Evolutionary conservation across 2,888 invertebrate genomes (phyloP).

Genomic region (Xanthorhoe designata): DNA sequence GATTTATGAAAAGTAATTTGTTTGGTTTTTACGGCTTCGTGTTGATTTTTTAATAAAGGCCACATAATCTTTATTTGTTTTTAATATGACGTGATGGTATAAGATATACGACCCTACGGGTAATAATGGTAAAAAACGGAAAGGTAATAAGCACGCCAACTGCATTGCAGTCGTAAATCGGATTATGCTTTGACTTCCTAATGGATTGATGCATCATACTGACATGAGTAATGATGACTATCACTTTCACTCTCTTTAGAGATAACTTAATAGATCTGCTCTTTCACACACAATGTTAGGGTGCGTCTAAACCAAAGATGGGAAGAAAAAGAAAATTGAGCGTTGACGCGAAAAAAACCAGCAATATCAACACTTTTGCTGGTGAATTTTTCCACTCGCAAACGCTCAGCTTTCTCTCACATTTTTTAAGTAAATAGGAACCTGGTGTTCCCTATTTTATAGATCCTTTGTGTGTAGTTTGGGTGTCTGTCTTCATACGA

Average conservation of each 20-base stretch:
- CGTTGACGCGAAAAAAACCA: too few species aligned
- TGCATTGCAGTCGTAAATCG: conserved; percentile 17
- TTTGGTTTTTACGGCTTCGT: neutral
- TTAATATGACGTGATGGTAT: neutral
- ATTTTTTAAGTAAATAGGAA: too few species aligned
- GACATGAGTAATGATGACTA: conserved; percentile 1
- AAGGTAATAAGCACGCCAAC: neutral
- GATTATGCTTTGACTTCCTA: conserved; percentile 7
- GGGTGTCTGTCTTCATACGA: too few species aligned
- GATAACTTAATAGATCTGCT: neutral
- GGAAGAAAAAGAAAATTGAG: too few species aligned
- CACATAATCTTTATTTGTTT: neutral
- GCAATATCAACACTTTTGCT: too few species aligned
- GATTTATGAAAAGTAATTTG: neutral
- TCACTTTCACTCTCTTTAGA: neutral
- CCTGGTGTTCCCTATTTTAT: too few species aligned
- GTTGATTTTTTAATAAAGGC: neutral
- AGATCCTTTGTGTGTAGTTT: too few species aligned
- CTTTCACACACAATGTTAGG: neutral
- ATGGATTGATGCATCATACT: conserved; percentile 2
- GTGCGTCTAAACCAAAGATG: too few species aligned
- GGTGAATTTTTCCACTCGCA: too few species aligned
- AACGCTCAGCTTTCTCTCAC: too few species aligned
- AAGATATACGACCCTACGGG: too few species aligned
- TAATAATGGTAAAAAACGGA: neutral